Percentiles rank a stretch among this genome's conserved stretches.
phyloP scores from a whole-genome alignment of 2,797 vertebrate species.

The Danio aesculapii region DNA sequence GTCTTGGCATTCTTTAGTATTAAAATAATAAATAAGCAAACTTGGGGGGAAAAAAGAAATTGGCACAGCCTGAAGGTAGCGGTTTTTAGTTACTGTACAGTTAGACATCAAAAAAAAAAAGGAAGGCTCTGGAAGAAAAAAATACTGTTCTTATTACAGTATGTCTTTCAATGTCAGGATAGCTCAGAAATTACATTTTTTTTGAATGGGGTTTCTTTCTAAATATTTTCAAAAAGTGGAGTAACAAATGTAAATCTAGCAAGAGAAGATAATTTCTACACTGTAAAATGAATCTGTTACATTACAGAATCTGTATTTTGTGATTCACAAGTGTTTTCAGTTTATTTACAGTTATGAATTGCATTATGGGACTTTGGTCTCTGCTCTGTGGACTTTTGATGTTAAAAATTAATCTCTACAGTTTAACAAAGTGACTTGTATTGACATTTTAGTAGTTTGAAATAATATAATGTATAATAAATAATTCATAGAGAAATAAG shows the following conservation, averaged over 20 bases:
- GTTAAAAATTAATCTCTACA: too few species aligned
- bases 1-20: constrained; percentile 76
- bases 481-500: too few species aligned
- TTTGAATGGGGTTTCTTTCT: too few species aligned
- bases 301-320: too few species aligned
- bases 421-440: too few species aligned
- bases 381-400: too few species aligned
- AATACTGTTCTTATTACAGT: constrained; percentile 82
- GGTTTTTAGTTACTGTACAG: constrained; percentile 76
- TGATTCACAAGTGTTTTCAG: too few species aligned
- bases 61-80: constrained; percentile 72
- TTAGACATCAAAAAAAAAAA: constrained; percentile 77
- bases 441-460: constrained; percentile 38
- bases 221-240: constrained; percentile 67
- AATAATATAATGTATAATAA: too few species aligned
- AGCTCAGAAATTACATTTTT: too few species aligned
- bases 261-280: constrained; percentile 75
- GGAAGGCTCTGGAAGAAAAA: constrained; percentile 67
- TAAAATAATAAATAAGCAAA: constrained; percentile 54
- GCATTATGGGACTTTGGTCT: too few species aligned
- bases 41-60: constrained; percentile 62
- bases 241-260: constrained; percentile 74
- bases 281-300: too few species aligned
- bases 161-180: constrained; percentile 71
- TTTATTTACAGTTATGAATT: too few species aligned